Base-by-base conservation (phyloP, 1,140 invertebrate species). In the Drosophila persimilis region DNA sequence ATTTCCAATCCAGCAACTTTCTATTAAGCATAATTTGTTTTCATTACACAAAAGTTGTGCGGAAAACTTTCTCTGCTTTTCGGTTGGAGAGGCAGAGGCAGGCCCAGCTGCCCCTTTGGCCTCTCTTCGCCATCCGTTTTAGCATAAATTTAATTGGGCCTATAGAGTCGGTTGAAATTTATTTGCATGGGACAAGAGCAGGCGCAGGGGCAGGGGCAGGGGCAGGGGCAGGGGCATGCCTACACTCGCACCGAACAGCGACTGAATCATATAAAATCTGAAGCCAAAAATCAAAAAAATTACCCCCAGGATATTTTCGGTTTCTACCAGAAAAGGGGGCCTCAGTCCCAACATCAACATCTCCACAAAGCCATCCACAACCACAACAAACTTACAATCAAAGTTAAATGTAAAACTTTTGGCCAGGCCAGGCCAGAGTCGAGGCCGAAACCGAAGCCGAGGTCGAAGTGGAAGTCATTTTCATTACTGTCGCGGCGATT, bases 21-120 rank as follows among this genome's bases (percentile, higher is more conserved):
- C 67, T 73, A 73, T 73, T 73, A 72, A 73, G 67, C 70, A 73
- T 73, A 73, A 73, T 73, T 73, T 73, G 70, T 73, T 73, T 73
- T 73, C 67, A 73, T 73, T 73, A 73, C 70, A 62, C 70, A 73
- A 73, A 72, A 72, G 67, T 73, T 73, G 56, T 50, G 57, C 69
- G 20, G 39, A 31, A 72, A 73, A 72, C 29, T 73, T 73, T 72
- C 70, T 48, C 67, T 48, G 54, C 54, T 56, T 24, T 56, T 56
- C 20, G 24, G 41, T 22, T 26, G 4, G 7, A 24, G 15, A 45
- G 29, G 50, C 48, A 20, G 11, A 22, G 26, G 48, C 24, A 24
- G 15, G 29, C 20, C 44, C 48, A 20, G 11, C 29, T 35, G 48
- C 24, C 35, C 26, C 55, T 46, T 5, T 22, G 20, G 9, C 9